A percentile compares a stretch with the other conserved stretches of the same genome.
Conservation (phyloP, 2,888 invertebrate genomes). For the Drosophila stalkeri region DNA sequence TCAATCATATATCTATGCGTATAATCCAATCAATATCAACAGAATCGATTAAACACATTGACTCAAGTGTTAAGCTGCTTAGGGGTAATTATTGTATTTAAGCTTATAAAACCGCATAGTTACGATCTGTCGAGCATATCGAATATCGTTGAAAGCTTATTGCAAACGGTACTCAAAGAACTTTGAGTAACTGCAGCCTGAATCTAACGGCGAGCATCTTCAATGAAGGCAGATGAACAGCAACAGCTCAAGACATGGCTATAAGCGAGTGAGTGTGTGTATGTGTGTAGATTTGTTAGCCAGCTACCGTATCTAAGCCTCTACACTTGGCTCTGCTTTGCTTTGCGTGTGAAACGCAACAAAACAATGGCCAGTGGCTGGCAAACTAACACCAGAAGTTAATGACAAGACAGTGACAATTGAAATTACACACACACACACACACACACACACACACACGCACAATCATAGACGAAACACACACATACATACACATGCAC, state of each 20-base stretch:
- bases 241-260: conserved; percentile 16
- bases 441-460: conserved; percentile 36
- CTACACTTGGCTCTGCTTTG: conserved; percentile 44
- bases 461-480: conserved; percentile 26
- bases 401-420: conserved; percentile 81
- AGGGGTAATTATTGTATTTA: background rate
- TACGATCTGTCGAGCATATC: background rate
- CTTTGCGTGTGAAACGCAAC: conserved; percentile 77
- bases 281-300: conserved; percentile 7
- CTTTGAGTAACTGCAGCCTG: background rate
- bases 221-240: conserved; percentile 32
- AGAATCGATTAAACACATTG: conserved; percentile 3
- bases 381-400: conserved; percentile 79
- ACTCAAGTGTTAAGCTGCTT: conserved; percentile 1
- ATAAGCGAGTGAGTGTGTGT: background rate
- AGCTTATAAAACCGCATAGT: background rate
- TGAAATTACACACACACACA: conserved; percentile 69
- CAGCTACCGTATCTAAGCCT: conserved; percentile 67
- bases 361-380: conserved; percentile 64
- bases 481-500: conserved; percentile 10
- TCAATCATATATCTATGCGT: background rate
- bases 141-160: background rate
- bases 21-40: background rate
- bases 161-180: conserved; percentile 23
- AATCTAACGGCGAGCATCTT: conserved; percentile 24